Evolutionary conservation across 2,888 invertebrate species (phyloP), one percentile per base, ranked within the genome.

Genomic region (Cataglyphis livida): DNA sequence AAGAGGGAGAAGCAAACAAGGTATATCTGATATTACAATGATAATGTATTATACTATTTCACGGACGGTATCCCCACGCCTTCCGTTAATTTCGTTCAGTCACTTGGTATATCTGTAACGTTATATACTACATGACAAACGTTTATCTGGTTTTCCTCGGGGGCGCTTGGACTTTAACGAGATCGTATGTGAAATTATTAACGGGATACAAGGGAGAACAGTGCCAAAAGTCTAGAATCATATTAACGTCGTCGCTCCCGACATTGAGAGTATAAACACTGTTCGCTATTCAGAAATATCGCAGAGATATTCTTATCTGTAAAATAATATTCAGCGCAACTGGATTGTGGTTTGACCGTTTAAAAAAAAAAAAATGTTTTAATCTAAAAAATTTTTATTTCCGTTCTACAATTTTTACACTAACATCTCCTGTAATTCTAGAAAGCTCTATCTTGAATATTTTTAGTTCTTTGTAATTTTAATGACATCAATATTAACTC

Each of bases 1-100:
- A 15, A 59, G 48, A 61, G 18, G 10, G 15, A 48, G 51, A 62
- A 12, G 38, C 59, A 44, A 73, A 51, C 66, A 62, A 71, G 73
- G 35, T 70, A 75, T 82, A 88, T 85, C 66, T 70, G 64, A 62
- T 71, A 81, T 85, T 78, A 82, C 82, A 85, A 71, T 61, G 81
- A 82, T 88, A 89, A 90, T 89, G 83, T 84, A 85, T 84, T 84
- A 84, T 79, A 85, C 84, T 84, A 84, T 79, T 90, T 87, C 84
- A 85, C 84, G 84, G 83, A 84, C 66, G 75, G 57, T 81, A 84
- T 65, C 66, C 83, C 5, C 75, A n/a, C 68, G 84, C 74, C 85
- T 82, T 81, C 83, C 82, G 68, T 64, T 88, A 87, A 79, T 81
- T 71, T 71, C 78, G 41, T 28, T n/a, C 65, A 25, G 70, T 82